Percentiles rank a stretch among this genome's conserved stretches.
These are phyloP conservation scores for Amblyraja radiata DNA, from an alignment of 2,797 vertebrate genomes.

Conservation along the genomic window DNA sequence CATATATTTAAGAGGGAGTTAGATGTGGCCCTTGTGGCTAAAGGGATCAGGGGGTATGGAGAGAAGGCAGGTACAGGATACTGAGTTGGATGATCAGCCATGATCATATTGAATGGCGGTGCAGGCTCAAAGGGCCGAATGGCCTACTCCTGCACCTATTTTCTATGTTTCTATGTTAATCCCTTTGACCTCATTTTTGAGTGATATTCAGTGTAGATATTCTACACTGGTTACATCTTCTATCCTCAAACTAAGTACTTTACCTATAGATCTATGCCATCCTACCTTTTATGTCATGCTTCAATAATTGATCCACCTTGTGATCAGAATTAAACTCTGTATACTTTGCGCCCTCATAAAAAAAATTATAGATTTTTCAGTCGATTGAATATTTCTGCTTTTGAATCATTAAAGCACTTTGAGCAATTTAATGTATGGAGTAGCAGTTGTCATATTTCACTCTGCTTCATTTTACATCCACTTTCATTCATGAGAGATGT, in stretches of 20 bases:
- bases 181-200: background rate
- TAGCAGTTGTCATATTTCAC: background rate
- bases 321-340: background rate
- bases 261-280: background rate
- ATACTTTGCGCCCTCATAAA: background rate
- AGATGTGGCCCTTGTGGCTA: too few relatives aligned
- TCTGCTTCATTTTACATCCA: background rate
- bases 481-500: background rate
- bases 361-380: background rate
- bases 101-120: too few relatives aligned
- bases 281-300: background rate
- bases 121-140: too few relatives aligned
- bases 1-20: too few relatives aligned
- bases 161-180: too few relatives aligned
- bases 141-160: too few relatives aligned
- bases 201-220: background rate
- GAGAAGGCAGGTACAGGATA: too few relatives aligned
- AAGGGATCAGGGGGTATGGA: too few relatives aligned
- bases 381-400: background rate
- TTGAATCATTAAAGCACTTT: background rate
- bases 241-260: background rate
- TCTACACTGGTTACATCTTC: background rate
- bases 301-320: background rate
- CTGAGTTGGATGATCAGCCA: too few relatives aligned
- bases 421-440: background rate